Evolutionary conservation across 2,888 invertebrate species (phyloP).

Genomic region (Salticus scenicus): DNA sequence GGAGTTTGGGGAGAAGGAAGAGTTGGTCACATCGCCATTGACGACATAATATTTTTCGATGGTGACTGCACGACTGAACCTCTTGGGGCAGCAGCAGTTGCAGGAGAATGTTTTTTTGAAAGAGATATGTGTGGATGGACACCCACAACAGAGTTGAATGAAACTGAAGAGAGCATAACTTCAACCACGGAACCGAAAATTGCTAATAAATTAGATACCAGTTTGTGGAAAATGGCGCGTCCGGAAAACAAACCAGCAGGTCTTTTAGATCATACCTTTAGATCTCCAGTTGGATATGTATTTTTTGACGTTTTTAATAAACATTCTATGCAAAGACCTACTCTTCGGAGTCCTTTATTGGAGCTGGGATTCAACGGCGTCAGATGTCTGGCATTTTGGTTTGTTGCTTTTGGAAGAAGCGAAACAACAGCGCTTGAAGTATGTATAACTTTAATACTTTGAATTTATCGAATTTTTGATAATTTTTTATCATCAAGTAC

Average conservation of each 20-base stretch:
- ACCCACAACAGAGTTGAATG: slow-evolving; percentile 71
- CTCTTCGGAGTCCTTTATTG: slow-evolving; percentile 75
- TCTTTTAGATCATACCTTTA: slow-evolving; percentile 80
- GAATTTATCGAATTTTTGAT: too few relatives aligned
- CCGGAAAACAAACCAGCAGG: slow-evolving; percentile 79
- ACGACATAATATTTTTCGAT: slow-evolving; percentile 79
- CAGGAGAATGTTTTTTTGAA: slow-evolving; percentile 80
- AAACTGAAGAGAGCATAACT: slow-evolving; percentile 71
- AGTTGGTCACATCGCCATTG: slow-evolving; percentile 79
- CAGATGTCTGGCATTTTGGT: slow-evolving; percentile 79
- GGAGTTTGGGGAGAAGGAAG: slow-evolving; percentile 80
- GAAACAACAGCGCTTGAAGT: slow-evolving; percentile 77
- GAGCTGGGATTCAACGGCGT: slow-evolving; percentile 75
- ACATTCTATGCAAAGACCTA: slow-evolving; percentile 72
- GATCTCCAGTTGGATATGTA: slow-evolving; percentile 78
- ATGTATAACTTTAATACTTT: too few relatives aligned
- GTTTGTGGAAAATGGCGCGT: slow-evolving; percentile 79
- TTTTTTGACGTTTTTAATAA: slow-evolving; percentile 80
- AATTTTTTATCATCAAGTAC: too few relatives aligned
- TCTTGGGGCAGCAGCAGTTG: slow-evolving; percentile 63
- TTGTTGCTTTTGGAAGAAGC: slow-evolving; percentile 78
- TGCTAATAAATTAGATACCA: slow-evolving; percentile 71
- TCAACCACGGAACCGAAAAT: slow-evolving; percentile 48
- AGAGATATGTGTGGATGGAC: slow-evolving; percentile 79
- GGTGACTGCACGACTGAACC: slow-evolving; percentile 77